Evolutionary conservation across 2,113 vertebrate species (phyloP), one percentile per base, ranked within the genome.

Genomic region (Brachyistius frenatus): DNA sequence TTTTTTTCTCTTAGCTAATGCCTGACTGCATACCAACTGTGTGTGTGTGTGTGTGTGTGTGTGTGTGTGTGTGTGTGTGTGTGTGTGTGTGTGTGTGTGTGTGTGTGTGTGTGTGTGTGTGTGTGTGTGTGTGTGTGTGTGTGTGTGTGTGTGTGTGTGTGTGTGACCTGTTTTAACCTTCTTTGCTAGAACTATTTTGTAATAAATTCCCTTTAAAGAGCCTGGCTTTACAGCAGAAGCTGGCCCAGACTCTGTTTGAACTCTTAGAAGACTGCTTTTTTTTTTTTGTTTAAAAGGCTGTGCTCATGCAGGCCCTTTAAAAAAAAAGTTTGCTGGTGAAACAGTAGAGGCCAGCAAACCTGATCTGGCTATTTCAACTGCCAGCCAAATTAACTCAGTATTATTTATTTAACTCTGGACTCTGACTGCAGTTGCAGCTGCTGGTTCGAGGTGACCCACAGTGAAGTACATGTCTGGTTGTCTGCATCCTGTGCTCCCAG

Each of bases 321-420:
- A 88, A 86, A 86, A 86, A 84, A 81, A 67, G 55, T 70, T 61
- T 62, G 66, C 76, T 61, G 15, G 6, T 86, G 95, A 94, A 96
- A 96, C 91, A 70, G 77, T 73, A 96, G 95, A 91, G 83, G 85
- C 81, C 80, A 46, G 90, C 95, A 91, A 96, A 97, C 70, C 70
- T 1, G 92, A 97, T 92, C 94, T 7, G 35, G 67, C 69, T 77
- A 37, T 78, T 30, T 75, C 80, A 90, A n/a, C 85, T 87, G 46
- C 67, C 85, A 79, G 76, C 70, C 89, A 14, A 49, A 92, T 55
- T 79, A 87, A 70, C 76, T 54, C 31, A 78, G 55, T 89, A 96
- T 96, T 94, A 97, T 95, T 97, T 93, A 96, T 96, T 94, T 91
- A 94, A 64, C 84, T 80, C 37, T 15, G 75, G 66, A 41, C 66